These are phyloP conservation scores for Acipenser transmontanus DNA, from an alignment of 2,797 vertebrate genomes.

Conservation along the genomic window DNA sequence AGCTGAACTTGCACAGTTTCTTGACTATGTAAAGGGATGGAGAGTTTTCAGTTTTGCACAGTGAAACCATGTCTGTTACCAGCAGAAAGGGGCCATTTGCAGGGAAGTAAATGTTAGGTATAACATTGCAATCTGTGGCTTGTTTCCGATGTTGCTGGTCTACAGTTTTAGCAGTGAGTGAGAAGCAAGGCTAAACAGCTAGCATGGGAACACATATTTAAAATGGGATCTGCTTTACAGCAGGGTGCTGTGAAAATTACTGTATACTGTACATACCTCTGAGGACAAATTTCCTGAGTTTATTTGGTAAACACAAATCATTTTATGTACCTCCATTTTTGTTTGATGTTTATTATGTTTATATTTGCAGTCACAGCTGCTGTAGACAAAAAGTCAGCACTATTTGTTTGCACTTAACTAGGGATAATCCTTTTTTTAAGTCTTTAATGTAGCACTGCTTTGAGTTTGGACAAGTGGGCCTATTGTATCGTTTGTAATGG, in stretches of 20 bases:
- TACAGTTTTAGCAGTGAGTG: conserved; percentile 24
- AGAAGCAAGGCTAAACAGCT: conserved; percentile 24
- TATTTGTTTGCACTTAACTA: too few relatives aligned
- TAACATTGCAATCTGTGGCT: conserved; percentile 18
- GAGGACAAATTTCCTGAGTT: too few relatives aligned
- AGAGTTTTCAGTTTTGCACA: not conserved
- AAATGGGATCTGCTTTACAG: conserved; percentile 16
- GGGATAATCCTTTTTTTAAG: too few relatives aligned
- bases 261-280: too few relatives aligned
- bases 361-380: too few relatives aligned
- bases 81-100: conserved; percentile 10
- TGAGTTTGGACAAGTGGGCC: not conserved
- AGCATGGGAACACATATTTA: conserved; percentile 19
- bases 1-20: not conserved
- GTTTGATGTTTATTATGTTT: too few relatives aligned
- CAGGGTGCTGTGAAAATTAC: not conserved
- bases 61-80: conserved; percentile 7
- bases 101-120: conserved; percentile 13
- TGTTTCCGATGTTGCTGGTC: conserved; percentile 23
- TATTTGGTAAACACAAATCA: too few relatives aligned
- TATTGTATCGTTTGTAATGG: not conserved
- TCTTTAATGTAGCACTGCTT: not conserved
- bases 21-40: not conserved
- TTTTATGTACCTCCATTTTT: too few relatives aligned
- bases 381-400: too few relatives aligned